Conservation (phyloP, 1,140 invertebrate genomes). For the Scaptomyza hsui region DNA sequence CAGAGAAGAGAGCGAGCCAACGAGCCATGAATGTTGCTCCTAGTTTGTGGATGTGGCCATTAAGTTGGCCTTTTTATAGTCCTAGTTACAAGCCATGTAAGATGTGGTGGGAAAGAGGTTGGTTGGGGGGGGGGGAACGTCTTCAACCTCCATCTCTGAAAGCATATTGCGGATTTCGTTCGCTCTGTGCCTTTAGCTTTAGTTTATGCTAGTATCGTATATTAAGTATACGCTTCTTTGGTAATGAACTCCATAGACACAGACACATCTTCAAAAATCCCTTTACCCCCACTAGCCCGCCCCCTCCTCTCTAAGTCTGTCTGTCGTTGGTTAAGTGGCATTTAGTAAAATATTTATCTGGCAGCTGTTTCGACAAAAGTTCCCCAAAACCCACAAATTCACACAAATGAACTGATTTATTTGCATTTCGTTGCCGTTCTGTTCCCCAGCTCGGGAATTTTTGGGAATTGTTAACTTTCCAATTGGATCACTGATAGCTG, state of each 20-base stretch:
- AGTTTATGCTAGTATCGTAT: neutral
- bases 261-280: neutral
- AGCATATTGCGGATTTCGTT: neutral
- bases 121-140: neutral
- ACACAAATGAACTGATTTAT: conserved; percentile 6
- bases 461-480: conserved; percentile 8
- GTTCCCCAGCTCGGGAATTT: neutral
- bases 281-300: neutral
- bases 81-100: conserved; percentile 49
- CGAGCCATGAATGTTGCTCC: conserved; percentile 79
- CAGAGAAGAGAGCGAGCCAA: conserved; percentile 42
- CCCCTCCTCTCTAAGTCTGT: neutral
- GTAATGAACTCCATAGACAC: neutral
- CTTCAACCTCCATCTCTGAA: neutral
- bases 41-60: conserved; percentile 74
- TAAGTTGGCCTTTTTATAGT: conserved; percentile 77
- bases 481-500: conserved; percentile 3
- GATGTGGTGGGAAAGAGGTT: neutral
- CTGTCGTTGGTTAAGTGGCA: neutral
- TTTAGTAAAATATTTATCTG: conserved; percentile 9
- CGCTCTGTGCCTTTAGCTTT: neutral
- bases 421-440: conserved; percentile 1
- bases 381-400: conserved; percentile 1
- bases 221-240: neutral
- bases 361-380: conserved; percentile 7